Evolutionary conservation across 2,113 vertebrate genomes (phyloP).

Genomic region (Xenopus tropicalis): DNA sequence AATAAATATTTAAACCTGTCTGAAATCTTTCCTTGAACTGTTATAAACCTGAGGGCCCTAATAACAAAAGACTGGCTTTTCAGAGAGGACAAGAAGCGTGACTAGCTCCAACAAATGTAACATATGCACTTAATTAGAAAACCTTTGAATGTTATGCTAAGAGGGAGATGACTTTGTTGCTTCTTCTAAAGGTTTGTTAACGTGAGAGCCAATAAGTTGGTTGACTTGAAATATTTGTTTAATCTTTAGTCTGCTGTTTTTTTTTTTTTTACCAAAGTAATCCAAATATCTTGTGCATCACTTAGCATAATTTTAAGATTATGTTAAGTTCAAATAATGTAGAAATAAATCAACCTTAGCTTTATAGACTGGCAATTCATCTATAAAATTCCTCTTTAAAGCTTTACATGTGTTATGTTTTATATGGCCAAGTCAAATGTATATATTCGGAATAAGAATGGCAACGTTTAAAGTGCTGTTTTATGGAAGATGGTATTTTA

Average conservation of each 20-base stretch:
- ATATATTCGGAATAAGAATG: conserved; percentile 20
- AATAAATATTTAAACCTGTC: conserved; percentile 9
- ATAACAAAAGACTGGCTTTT: conserved; percentile 44
- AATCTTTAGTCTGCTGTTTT: conserved; percentile 45
- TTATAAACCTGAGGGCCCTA: conserved; percentile 51
- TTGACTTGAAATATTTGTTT: conserved; percentile 51
- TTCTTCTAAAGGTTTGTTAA: conserved; percentile 49
- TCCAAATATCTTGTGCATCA: conserved; percentile 47
- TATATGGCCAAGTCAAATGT: conserved; percentile 53
- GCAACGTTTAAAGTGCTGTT: background rate
- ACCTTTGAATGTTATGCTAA: conserved; percentile 52
- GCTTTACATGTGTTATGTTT: conserved; percentile 44
- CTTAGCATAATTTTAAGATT: conserved; percentile 53
- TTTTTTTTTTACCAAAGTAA: conserved; percentile 45
- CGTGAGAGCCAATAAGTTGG: conserved; percentile 44
- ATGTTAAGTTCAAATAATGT: conserved; percentile 53
- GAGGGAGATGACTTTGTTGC: conserved; percentile 50
- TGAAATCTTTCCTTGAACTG: conserved; percentile 36
- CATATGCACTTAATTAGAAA: conserved; percentile 55
- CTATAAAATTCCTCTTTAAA: conserved; percentile 50
- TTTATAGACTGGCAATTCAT: conserved; percentile 50
- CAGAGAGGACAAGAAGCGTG: conserved; percentile 42
- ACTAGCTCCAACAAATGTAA: conserved; percentile 48
- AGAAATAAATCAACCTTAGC: conserved; percentile 55
- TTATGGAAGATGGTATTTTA: too few relatives aligned